Conservation (phyloP, 2,888 invertebrate genomes). For the Smittia sp. region DNA sequence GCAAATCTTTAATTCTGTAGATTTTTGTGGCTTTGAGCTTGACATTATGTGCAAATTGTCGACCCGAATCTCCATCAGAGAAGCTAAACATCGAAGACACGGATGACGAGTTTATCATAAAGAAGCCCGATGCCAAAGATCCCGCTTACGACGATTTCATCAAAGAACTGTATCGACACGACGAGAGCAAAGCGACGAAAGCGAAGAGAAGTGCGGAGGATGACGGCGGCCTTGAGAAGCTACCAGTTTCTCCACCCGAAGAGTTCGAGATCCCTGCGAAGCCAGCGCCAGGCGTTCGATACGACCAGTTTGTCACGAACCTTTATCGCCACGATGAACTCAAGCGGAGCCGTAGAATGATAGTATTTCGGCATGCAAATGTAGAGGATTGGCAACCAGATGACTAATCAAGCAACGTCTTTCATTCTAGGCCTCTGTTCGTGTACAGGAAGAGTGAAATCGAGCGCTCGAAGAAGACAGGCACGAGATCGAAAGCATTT, state of each 20-base stretch:
- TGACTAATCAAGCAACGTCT: not conserved
- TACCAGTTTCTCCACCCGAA: not conserved
- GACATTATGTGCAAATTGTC: not conserved
- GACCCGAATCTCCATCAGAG: not conserved
- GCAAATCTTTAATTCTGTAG: not conserved
- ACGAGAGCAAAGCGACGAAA: slow-evolving; percentile 1
- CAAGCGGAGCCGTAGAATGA: slow-evolving; percentile 18
- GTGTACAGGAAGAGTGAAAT: slow-evolving; percentile 26
- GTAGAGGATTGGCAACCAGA: not conserved
- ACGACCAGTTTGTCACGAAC: not conserved
- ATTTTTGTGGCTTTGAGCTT: no score
- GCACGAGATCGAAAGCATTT: not conserved
- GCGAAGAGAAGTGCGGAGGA: slow-evolving; percentile 13
- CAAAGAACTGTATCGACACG: slow-evolving; percentile 23
- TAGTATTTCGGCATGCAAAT: slow-evolving; percentile 19
- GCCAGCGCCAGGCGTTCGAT: not conserved
- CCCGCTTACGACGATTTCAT: slow-evolving; percentile 9
- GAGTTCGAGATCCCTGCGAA: slow-evolving; percentile 18
- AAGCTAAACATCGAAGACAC: slow-evolving; percentile 2
- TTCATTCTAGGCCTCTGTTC: not conserved
- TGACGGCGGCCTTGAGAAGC: not conserved
- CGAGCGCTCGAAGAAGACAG: not conserved
- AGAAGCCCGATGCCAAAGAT: not conserved
- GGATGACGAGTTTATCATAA: slow-evolving; percentile 27
- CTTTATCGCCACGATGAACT: not conserved